Evolutionary conservation across 2,113 vertebrate genomes (phyloP).

Genomic region (Sylvietta virens): DNA sequence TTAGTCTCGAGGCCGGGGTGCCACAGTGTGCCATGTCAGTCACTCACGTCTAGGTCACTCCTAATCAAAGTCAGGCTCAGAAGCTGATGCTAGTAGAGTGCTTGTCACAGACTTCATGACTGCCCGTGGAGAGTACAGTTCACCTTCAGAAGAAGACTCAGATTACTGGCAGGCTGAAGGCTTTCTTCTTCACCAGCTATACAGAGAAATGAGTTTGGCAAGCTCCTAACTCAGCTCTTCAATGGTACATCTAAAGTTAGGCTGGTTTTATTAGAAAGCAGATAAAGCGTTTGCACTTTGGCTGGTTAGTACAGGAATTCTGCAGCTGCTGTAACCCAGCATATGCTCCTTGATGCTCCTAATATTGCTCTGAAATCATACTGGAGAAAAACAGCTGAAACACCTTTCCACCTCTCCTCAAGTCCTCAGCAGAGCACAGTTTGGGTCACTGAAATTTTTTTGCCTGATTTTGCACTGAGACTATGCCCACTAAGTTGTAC

Average conservation of each 20-base stretch:
- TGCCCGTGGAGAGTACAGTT: neutral
- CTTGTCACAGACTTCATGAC: neutral
- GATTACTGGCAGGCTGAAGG: neutral
- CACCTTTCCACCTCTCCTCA: neutral
- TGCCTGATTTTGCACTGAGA: neutral
- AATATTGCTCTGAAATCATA: neutral
- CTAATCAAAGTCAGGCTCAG: neutral
- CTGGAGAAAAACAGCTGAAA: neutral
- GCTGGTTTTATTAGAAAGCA: neutral
- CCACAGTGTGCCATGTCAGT: accelerated
- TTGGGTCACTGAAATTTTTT: neutral
- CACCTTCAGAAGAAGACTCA: neutral
- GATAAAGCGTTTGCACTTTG: neutral
- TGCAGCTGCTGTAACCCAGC: neutral
- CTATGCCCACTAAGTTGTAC: neutral
- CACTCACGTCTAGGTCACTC: neutral
- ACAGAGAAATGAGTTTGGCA: neutral
- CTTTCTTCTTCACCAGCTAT: neutral
- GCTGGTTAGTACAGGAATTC: neutral
- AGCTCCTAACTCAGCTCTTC: neutral
- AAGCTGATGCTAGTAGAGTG: accelerated
- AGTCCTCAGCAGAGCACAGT: neutral
- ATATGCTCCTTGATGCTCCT: neutral
- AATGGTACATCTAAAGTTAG: neutral
- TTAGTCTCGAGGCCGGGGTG: neutral